Evolutionary conservation across 2,113 vertebrate species (phyloP).

Genomic region (Boulengeromyrus knoepffleri): DNA sequence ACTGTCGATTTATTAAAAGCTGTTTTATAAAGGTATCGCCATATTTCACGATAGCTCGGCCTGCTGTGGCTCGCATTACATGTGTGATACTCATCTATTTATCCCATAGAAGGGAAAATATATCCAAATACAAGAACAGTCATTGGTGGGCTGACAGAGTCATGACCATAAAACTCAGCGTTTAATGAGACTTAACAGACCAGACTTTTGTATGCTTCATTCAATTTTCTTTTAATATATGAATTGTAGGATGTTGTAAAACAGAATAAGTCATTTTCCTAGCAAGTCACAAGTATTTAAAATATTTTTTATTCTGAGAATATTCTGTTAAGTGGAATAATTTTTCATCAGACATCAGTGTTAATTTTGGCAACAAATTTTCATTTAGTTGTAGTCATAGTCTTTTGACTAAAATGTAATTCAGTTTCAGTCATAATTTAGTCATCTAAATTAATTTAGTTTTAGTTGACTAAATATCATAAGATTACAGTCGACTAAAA

Average conservation of each 20-base stretch:
- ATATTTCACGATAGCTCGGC: neutral
- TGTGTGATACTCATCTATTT: neutral
- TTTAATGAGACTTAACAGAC: neutral
- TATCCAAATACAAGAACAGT: neutral
- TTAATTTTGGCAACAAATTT: no score
- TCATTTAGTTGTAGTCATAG: no score
- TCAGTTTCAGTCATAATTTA: no score
- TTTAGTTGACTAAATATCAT: no score
- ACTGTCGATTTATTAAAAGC: neutral
- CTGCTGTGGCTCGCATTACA: neutral
- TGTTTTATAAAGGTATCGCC: neutral
- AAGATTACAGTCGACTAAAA: no score
- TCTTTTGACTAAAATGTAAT: no score
- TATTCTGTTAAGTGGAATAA: neutral
- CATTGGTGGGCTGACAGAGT: neutral
- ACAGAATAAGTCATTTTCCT: neutral
- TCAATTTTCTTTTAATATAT: neutral
- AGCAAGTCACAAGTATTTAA: neutral
- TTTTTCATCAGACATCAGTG: neutral
- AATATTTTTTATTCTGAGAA: neutral
- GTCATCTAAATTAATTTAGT: no score
- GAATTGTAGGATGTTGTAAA: neutral
- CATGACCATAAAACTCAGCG: neutral
- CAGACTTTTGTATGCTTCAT: neutral
- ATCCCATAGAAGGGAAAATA: neutral